Percentiles rank a stretch among this genome's conserved stretches.
phyloP scores from a whole-genome alignment of 2,888 invertebrate genomes.

The Mesoligia furuncula region DNA sequence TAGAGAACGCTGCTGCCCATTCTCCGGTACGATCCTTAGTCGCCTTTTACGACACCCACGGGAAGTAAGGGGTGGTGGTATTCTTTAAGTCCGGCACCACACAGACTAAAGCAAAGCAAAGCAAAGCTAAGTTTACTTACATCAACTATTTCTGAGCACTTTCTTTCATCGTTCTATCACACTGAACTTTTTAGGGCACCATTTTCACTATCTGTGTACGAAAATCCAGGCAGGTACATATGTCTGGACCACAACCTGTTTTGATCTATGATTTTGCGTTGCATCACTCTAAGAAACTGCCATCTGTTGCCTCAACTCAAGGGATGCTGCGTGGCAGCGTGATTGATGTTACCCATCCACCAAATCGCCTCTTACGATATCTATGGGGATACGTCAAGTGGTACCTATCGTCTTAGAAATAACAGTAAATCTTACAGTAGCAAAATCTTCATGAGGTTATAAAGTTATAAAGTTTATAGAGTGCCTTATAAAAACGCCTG shows the following conservation, averaged over 20 bases:
- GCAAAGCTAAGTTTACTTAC: not conserved
- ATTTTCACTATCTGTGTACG: not conserved
- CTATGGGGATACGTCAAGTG: slow-evolving; percentile 3
- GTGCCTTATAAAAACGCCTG: too few relatives aligned
- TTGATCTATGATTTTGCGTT: slow-evolving; percentile 18
- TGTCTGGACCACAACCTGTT: slow-evolving; percentile 1
- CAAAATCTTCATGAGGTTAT: not conserved
- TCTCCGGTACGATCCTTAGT: too few relatives aligned
- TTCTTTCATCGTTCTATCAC: not conserved
- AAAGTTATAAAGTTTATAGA: too few relatives aligned
- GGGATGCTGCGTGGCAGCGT: slow-evolving; percentile 47
- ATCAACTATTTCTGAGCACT: not conserved
- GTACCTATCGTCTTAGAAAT: not conserved
- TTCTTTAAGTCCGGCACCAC: too few relatives aligned
- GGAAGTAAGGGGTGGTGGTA: too few relatives aligned
- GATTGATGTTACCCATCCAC: slow-evolving; percentile 45
- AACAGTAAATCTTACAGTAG: not conserved
- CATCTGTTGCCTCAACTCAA: slow-evolving; percentile 52
- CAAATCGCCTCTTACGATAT: slow-evolving; percentile 34
- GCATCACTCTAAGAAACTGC: slow-evolving; percentile 48
- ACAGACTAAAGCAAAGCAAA: too few relatives aligned
- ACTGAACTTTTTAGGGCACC: not conserved
- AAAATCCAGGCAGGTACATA: not conserved
- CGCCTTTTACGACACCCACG: too few relatives aligned
- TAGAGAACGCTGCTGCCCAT: too few relatives aligned